Conservation (phyloP, 2,797 vertebrate genomes). For the Bradypodion ventrale region DNA sequence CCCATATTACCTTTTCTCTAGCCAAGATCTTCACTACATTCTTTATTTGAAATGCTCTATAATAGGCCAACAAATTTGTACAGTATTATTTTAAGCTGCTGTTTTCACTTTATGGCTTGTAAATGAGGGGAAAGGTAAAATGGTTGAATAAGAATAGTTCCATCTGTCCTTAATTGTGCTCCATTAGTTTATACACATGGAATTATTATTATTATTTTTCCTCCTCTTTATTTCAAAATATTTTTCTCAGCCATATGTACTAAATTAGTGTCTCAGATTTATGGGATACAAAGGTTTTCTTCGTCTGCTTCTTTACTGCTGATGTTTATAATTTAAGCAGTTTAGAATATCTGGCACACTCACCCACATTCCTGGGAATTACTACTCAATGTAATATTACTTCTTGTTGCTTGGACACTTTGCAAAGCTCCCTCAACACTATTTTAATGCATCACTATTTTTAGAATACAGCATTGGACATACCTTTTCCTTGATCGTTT, state of each 20-base stretch:
- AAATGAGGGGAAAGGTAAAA: slow-evolving; percentile 39
- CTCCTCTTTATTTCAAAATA: slow-evolving; percentile 37
- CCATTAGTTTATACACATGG: slow-evolving; percentile 33
- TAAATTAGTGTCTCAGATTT: slow-evolving; percentile 52
- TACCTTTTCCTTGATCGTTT: slow-evolving; percentile 71
- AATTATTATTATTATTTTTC: slow-evolving; percentile 15
- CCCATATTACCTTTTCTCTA: no score
- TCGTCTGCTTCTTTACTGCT: slow-evolving; percentile 52
- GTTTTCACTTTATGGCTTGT: slow-evolving; percentile 56
- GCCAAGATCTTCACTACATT: no score
- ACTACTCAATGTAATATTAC: slow-evolving; percentile 74
- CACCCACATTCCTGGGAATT: slow-evolving; percentile 73
- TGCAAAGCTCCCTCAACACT: slow-evolving; percentile 73
- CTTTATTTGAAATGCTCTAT: no score
- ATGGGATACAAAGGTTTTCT: slow-evolving; percentile 56
- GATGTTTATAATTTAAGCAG: slow-evolving; percentile 73
- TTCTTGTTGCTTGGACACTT: slow-evolving; percentile 77
- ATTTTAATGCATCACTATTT: slow-evolving; percentile 77
- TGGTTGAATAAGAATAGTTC: slow-evolving; percentile 36
- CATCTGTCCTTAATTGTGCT: slow-evolving; percentile 5
- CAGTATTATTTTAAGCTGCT: slow-evolving; percentile 56
- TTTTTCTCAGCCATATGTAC: slow-evolving; percentile 51
- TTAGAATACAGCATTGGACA: slow-evolving; percentile 74
- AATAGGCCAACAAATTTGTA: no score
- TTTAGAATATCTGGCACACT: slow-evolving; percentile 69